Conservation (phyloP, 2,113 vertebrate genomes). For the Spea multiplicata region DNA sequence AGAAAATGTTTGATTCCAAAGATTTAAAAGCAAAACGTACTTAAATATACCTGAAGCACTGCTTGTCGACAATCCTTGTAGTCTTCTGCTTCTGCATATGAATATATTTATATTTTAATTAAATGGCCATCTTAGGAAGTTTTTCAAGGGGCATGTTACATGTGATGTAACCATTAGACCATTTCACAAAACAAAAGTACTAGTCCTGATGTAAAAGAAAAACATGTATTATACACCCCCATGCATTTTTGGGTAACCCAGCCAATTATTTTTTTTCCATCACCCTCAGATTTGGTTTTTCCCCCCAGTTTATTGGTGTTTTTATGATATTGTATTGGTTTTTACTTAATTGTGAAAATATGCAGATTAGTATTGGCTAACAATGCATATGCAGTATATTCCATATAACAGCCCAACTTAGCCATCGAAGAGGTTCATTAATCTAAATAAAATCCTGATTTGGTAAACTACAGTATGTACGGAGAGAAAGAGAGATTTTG, state of each 20-base stretch:
- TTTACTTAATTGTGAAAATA: background rate
- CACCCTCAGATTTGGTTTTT: background rate
- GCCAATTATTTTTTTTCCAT: slow-evolving; percentile 19
- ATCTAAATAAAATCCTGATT: too few species aligned
- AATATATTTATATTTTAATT: slow-evolving; percentile 57
- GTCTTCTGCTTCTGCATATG: slow-evolving; percentile 69
- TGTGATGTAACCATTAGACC: slow-evolving; percentile 45
- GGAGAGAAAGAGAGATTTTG: too few species aligned
- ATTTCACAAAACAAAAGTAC: slow-evolving; percentile 15
- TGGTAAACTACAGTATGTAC: too few species aligned
- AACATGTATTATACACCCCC: slow-evolving; percentile 22
- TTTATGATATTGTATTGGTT: too few species aligned
- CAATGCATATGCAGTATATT: background rate
- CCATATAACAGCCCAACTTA: too few species aligned
- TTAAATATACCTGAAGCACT: slow-evolving; percentile 71
- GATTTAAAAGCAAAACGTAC: slow-evolving; percentile 72
- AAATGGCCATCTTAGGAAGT: slow-evolving; percentile 63
- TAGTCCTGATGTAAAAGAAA: slow-evolving; percentile 22
- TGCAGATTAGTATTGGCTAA: slow-evolving; percentile 26
- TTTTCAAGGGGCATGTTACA: slow-evolving; percentile 62
- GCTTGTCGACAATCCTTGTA: slow-evolving; percentile 78
- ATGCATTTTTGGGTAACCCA: too few species aligned
- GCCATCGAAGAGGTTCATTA: too few species aligned
- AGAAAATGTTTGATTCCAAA: slow-evolving; percentile 76
- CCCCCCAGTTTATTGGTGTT: too few species aligned